These are phyloP conservation scores for Brachionus manjavacas DNA, from an alignment of 1,140 invertebrate genomes.

Conservation along the genomic window DNA sequence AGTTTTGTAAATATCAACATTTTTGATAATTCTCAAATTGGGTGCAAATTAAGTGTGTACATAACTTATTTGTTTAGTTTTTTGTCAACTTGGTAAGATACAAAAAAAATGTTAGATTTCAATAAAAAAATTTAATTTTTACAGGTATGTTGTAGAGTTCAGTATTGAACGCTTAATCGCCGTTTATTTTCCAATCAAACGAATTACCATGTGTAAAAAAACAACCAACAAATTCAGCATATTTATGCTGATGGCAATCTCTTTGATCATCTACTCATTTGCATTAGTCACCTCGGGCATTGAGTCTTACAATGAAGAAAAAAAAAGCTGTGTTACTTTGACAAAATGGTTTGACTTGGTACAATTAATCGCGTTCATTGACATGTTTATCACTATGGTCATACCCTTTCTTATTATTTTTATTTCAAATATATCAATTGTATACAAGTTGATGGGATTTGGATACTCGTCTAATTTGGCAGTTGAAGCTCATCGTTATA, in stretches of 20 bases:
- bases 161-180: constrained; percentile 55
- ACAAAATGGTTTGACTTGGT: constrained; percentile 15
- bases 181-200: constrained; percentile 51
- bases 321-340: neutral
- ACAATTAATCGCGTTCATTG: constrained; percentile 11
- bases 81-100: constrained; percentile 53
- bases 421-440: constrained; percentile 27
- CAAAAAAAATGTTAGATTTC: neutral
- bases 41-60: constrained; percentile 52
- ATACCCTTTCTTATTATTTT: constrained; percentile 29
- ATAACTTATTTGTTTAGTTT: constrained; percentile 52
- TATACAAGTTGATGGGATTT: neutral
- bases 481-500: neutral
- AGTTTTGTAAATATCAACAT: constrained; percentile 55
- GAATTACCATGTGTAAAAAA: constrained; percentile 48
- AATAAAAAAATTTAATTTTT: neutral
- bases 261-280: constrained; percentile 47
- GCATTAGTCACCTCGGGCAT: constrained; percentile 47
- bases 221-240: constrained; percentile 46
- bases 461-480: neutral
- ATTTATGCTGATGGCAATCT: constrained; percentile 44
- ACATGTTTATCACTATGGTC: constrained; percentile 5
- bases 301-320: neutral
- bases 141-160: constrained; percentile 49
- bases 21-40: constrained; percentile 43